Base-by-base conservation (phyloP, 1,140 invertebrate species). In the Ostrea denselamellosa region DNA sequence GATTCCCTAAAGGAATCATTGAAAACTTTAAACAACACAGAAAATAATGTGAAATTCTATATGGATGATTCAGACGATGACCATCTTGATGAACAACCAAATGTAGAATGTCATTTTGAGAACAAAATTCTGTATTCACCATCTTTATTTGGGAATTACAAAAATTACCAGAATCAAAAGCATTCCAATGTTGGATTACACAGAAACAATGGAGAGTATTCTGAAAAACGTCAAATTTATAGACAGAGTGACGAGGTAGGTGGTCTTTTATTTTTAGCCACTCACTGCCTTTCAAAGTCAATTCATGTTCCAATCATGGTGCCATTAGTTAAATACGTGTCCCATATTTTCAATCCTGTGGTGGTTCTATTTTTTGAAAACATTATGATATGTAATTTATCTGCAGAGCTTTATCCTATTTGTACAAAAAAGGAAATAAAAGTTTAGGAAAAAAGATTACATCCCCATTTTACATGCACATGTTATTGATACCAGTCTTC, bases 41-140 rank as follows among this genome's bases (percentile, higher is more conserved):
- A 52, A 9, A 22, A 83, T 56, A 34, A 85, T 58, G 25, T 85
- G 22, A 58, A 85, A 44, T 85, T 85, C 56, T 28, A 85, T 7
- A 58, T 85, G 10, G 25, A 85, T 85, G 56, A 85, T 85, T 83
- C 82, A n/a, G 82, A 54, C n/a, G 82, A 83, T 12, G 52, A 54
- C 19, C 17, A 52, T 83, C 10, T 10, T 17, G 14, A 53, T 52
- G 52, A 53, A 83, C 17, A 17, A 52, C 52, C 82, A 83, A 44
- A 44, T 44, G 0, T 77, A 14, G 68, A 77, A 28, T 77, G 25
- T 77, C 25, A 34, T 9, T 77, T 77, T 77, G 68, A 77, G 28
- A 77, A 77, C 25, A 77, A 77, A 77, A 77, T 77, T 17, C 28
- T 77, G 12, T 77, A 77, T 77, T 77, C 68, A 77, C 68, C 68